These are phyloP conservation scores for Lagorchestes hirsutus DNA, from an alignment of 2,797 vertebrate genomes.

Conservation along the genomic window DNA sequence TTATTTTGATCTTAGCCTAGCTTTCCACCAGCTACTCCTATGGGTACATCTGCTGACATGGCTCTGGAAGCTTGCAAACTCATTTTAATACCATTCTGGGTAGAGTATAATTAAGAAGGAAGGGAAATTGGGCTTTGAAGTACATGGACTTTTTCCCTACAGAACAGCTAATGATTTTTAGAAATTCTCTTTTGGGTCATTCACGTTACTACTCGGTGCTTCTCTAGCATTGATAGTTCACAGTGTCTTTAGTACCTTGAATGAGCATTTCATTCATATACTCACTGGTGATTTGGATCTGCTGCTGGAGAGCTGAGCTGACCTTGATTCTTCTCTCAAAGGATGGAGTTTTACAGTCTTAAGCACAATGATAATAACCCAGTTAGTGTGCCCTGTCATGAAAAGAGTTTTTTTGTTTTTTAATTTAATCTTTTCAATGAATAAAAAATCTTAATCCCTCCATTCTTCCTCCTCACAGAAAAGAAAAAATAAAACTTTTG, in stretches of 20 bases:
- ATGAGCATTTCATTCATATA: not conserved
- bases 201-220: not conserved
- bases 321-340: not conserved
- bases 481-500: not conserved
- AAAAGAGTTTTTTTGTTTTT: not conserved
- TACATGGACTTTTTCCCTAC: not conserved
- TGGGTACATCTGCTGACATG: not conserved
- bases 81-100: constrained; percentile 4
- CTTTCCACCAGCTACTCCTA: not conserved
- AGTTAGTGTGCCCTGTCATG: not conserved
- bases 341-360: not conserved
- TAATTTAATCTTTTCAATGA: not conserved
- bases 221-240: not conserved
- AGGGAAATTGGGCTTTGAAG: constrained; percentile 4
- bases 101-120: constrained; percentile 7
- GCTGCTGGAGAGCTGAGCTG: not conserved
- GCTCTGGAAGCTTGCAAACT: not conserved
- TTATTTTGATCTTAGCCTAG: not conserved
- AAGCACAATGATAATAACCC: not conserved
- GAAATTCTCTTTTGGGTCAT: not conserved
- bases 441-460: not conserved
- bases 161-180: constrained; percentile 3
- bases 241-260: not conserved
- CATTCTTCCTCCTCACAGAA: not conserved
- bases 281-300: not conserved